phyloP scores from a whole-genome alignment of 2,113 vertebrate genomes.

The Dasypus novemcinctus region DNA sequence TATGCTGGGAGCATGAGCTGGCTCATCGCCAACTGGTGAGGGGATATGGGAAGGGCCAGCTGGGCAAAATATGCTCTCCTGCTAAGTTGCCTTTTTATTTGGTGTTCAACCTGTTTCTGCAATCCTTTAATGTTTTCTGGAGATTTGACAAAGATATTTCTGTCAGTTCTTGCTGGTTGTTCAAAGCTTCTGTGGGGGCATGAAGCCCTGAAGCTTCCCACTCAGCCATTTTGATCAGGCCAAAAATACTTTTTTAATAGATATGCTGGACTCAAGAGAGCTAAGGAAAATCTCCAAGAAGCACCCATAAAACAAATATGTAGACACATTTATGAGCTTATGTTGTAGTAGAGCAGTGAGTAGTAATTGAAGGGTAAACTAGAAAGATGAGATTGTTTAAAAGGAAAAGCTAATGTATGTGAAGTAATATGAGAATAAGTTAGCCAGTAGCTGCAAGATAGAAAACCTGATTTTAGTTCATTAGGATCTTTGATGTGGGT shows the following conservation, averaged over 20 bases:
- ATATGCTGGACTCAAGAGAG: background rate
- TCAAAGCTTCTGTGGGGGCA: too few species aligned
- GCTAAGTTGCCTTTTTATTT: too few species aligned
- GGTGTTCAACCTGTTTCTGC: too few species aligned
- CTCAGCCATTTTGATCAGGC: too few species aligned
- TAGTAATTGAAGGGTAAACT: background rate
- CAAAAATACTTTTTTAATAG: background rate
- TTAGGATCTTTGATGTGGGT: background rate
- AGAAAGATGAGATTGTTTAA: background rate
- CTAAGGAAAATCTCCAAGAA: background rate
- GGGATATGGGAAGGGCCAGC: too few species aligned
- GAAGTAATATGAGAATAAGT: background rate
- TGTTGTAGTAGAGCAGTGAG: background rate
- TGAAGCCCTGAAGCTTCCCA: too few species aligned
- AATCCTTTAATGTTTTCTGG: too few species aligned
- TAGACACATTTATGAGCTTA: background rate
- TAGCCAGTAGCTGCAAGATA: background rate
- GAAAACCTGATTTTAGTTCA: background rate
- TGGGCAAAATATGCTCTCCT: too few species aligned
- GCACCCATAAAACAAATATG: background rate
- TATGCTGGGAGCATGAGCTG: too few species aligned
- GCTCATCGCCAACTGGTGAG: too few species aligned
- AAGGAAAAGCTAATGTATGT: background rate
- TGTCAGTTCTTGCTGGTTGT: too few species aligned
- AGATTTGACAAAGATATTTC: too few species aligned